Evolutionary conservation across 2,888 invertebrate genomes (phyloP), one percentile per base, ranked within the genome.

Genomic region (Adela reaumurella): DNA sequence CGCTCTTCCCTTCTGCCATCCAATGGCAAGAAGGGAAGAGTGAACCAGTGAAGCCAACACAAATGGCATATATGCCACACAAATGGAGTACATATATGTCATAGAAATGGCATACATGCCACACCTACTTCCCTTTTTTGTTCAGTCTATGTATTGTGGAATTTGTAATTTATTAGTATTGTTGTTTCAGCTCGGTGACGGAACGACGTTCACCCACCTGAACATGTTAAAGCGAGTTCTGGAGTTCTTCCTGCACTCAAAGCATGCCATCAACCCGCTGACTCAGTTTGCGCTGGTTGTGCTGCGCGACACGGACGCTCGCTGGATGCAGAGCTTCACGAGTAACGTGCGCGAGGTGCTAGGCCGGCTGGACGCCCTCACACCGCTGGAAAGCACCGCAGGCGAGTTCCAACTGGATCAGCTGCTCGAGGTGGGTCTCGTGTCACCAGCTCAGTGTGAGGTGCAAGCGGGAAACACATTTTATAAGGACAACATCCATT

Each of bases 231-330:
- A 85, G 63, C 71, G 83, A 47, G 80, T 83, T 1, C 59, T 87
- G 2, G 82, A 84, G 54, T 81, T 85, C 55, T 88, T 87, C 59
- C 56, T 88, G 8, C 68, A 82, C 57, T 78, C 82, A 17, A 89
- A 89, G 65, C 67, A 76, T 55, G 69, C 74, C 1, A 83, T 88
- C 19, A 83, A 85, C 58, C 71, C 68, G 42, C 71, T 64, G 52
- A 86, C 88, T 46, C 82, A 87, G 63, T 88, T 81, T 74, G 86
- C 86, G 19, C 59, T 89, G 29, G 61, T 87, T 46, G 62, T 79
- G 5, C 58, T 88, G 46, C 81, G 83, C 58, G 77, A 81, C 45
- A 66, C 73, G 35, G 72, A 76, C 51, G 70, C 78, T 2, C 64
- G 63, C 41, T 84, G 83, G 84, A 55, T 83, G 41, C 74, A 82